Evolutionary conservation across 2,888 invertebrate species (phyloP).

Genomic region (Polymixis flavicincta): DNA sequence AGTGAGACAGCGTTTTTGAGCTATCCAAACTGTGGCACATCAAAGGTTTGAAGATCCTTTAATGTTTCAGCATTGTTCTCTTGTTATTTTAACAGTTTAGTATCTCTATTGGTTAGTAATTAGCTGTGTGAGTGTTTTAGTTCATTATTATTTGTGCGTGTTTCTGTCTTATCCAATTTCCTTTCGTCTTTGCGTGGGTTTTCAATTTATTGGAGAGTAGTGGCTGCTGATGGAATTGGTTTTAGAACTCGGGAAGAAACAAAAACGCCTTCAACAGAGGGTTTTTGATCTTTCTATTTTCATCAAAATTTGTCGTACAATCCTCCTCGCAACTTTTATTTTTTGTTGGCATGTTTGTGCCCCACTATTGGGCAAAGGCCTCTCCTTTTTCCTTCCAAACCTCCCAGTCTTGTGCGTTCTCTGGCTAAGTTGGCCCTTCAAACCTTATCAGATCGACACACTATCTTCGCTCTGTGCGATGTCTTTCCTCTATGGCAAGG

Average conservation of each 20-base stretch:
- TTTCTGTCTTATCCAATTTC: not conserved
- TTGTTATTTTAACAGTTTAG: conserved; percentile 23
- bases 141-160: conserved; percentile 15
- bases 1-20: no score
- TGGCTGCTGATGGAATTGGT: not conserved
- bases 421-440: no score
- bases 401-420: no score
- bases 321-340: no score
- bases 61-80: conserved; percentile 14
- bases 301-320: not conserved
- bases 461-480: no score
- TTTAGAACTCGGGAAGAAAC: not conserved
- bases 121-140: conserved; percentile 10
- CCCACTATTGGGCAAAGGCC: no score
- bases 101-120: not conserved
- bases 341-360: no score
- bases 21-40: conserved; percentile 20
- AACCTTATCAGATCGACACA: no score
- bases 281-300: not conserved
- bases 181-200: not conserved
- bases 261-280: not conserved
- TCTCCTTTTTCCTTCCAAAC: no score
- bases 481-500: no score
- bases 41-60: conserved; percentile 40
- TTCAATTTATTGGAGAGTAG: not conserved